These are phyloP conservation scores for Pollicipes pollicipes DNA, from an alignment of 1,140 invertebrate species.

Conservation along the genomic window DNA sequence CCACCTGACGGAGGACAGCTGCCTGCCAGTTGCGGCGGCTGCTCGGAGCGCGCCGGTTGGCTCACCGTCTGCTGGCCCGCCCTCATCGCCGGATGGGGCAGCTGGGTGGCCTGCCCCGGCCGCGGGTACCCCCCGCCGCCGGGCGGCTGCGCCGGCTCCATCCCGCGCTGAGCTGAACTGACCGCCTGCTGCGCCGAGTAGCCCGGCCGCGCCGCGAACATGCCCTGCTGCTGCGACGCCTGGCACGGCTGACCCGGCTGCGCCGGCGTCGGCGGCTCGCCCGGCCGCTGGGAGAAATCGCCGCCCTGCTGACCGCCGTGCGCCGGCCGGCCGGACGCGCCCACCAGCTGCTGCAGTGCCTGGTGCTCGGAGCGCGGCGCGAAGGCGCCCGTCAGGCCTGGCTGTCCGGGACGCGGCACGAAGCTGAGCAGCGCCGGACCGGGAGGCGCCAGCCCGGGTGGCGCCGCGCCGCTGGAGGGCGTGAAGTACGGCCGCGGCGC, in stretches of 20 bases:
- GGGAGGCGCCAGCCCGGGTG: slow-evolving; percentile 29
- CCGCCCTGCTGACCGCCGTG: background rate
- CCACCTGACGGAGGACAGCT: too few species aligned
- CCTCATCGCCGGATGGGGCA: too few species aligned
- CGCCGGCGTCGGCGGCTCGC: slow-evolving; percentile 20
- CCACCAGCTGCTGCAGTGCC: background rate
- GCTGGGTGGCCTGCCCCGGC: too few species aligned
- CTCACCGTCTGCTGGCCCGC: background rate
- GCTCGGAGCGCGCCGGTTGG: background rate
- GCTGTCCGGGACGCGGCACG: too few species aligned
- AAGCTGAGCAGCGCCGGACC: background rate
- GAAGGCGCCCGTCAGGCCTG: too few species aligned
- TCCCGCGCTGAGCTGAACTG: too few species aligned
- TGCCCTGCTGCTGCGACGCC: background rate
- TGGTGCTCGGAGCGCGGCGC: background rate
- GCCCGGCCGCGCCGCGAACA: too few species aligned
- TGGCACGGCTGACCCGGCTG: slow-evolving; percentile 34
- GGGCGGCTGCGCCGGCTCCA: too few species aligned
- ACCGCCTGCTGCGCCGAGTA: too few species aligned
- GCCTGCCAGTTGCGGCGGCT: too few species aligned
- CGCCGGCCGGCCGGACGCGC: too few species aligned
- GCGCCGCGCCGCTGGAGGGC: slow-evolving; percentile 69
- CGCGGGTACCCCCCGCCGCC: too few species aligned
- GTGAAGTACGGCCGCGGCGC: slow-evolving; percentile 77
- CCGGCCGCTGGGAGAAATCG: background rate